Percentiles rank a stretch among this genome's conserved stretches.
phyloP scores from a whole-genome alignment of 1,140 invertebrate species.

The Thaumatotibia leucotreta region DNA sequence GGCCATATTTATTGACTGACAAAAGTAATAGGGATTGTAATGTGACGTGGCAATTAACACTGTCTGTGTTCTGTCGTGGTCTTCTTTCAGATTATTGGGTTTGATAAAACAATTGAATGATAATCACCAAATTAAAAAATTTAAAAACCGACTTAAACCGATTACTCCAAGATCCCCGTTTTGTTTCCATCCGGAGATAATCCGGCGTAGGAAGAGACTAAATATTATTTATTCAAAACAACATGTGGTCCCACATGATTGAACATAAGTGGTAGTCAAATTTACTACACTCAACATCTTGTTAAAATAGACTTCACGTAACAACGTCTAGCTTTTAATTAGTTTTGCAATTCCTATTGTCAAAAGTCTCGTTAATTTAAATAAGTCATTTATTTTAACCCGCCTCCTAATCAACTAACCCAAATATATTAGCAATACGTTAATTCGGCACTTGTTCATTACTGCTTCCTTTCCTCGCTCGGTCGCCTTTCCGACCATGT shows the following conservation, averaged over 20 bases:
- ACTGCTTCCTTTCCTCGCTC: slow-evolving; percentile 51
- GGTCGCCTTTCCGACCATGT: slow-evolving; percentile 59
- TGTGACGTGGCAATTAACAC: neutral
- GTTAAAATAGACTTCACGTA: neutral
- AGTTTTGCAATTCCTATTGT: neutral
- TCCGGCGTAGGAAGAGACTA: no score
- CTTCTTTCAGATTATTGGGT: neutral
- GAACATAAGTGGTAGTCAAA: no score
- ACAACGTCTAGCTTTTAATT: neutral
- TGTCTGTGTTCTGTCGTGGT: neutral
- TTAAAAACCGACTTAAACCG: no score
- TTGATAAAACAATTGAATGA: neutral
- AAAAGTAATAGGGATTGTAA: neutral
- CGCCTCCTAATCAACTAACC: slow-evolving; percentile 5
- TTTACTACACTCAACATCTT: no score
- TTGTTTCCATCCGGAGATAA: neutral
- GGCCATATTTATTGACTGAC: neutral
- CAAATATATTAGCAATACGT: neutral
- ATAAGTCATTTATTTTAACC: neutral
- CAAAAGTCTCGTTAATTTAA: neutral
- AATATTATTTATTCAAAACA: no score
- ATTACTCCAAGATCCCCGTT: no score
- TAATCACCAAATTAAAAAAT: no score
- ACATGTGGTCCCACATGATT: no score
- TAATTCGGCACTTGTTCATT: slow-evolving; percentile 33